Conservation (phyloP, 2,888 invertebrate species). For the Drosophila diplacantha region DNA sequence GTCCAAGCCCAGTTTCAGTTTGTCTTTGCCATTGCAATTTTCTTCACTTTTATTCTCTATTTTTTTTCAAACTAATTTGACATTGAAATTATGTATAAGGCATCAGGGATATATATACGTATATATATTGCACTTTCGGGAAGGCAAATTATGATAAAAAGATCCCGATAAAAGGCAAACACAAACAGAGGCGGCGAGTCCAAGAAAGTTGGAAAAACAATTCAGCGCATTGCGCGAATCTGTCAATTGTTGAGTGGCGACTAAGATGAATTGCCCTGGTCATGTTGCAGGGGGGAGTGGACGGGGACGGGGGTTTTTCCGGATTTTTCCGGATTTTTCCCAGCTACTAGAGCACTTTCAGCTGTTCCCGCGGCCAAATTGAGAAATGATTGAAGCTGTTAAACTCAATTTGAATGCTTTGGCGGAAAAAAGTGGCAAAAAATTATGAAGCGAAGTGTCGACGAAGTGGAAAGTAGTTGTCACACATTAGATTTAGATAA, state of each 20-base stretch:
- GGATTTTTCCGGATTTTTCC: neutral
- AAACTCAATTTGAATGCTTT: slow-evolving; percentile 14
- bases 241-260: slow-evolving; percentile 53
- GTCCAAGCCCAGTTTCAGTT: slow-evolving; percentile 45
- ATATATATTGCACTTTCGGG: neutral
- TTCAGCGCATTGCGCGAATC: slow-evolving; percentile 41
- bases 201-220: slow-evolving; percentile 32
- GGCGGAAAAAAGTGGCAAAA: neutral
- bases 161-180: slow-evolving; percentile 23
- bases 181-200: neutral
- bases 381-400: slow-evolving; percentile 29
- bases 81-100: slow-evolving; percentile 66
- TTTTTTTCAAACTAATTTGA: slow-evolving; percentile 59
- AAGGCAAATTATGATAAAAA: slow-evolving; percentile 46
- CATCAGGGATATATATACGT: slow-evolving; percentile 35
- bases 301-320: neutral
- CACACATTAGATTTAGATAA: slow-evolving; percentile 5
- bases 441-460: slow-evolving; percentile 13
- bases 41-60: neutral
- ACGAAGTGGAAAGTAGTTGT: slow-evolving; percentile 4
- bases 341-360: neutral
- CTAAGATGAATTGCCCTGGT: slow-evolving; percentile 58
- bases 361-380: slow-evolving; percentile 14
- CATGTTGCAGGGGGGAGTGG: slow-evolving; percentile 3
- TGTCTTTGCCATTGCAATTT: slow-evolving; percentile 15